Conservation (phyloP, 2,113 vertebrate genomes). For the Rhinolophus sinicus region DNA sequence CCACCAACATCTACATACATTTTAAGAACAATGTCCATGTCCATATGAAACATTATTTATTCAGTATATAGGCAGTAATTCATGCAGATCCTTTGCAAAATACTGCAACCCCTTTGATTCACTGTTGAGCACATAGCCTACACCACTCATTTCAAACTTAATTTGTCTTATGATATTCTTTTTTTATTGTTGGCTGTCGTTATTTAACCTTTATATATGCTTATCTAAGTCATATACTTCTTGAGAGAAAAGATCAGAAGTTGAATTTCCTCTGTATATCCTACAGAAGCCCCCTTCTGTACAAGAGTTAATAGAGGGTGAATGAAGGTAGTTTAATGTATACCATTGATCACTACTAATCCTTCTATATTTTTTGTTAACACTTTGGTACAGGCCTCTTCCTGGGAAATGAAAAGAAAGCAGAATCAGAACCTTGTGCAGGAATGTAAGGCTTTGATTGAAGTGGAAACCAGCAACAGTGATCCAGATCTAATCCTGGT, state of each 20-base stretch:
- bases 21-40: background rate
- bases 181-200: background rate
- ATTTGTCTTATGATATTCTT: background rate
- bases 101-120: background rate
- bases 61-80: background rate
- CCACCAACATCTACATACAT: background rate
- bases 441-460: background rate
- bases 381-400: slow-evolving; percentile 33
- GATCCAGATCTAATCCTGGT: slow-evolving; percentile 44
- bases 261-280: background rate
- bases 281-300: background rate
- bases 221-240: background rate
- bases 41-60: background rate
- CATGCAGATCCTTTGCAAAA: background rate
- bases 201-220: background rate
- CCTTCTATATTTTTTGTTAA: background rate
- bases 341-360: background rate
- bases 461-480: background rate
- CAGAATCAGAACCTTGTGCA: background rate
- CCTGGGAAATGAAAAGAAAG: slow-evolving; percentile 32
- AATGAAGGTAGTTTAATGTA: background rate
- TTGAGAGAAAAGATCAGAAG: background rate
- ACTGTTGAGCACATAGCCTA: background rate
- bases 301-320: background rate
- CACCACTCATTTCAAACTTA: background rate